Base-by-base conservation (phyloP, 2,113 vertebrate species). In the Cryptomyrus ogoouensis region DNA sequence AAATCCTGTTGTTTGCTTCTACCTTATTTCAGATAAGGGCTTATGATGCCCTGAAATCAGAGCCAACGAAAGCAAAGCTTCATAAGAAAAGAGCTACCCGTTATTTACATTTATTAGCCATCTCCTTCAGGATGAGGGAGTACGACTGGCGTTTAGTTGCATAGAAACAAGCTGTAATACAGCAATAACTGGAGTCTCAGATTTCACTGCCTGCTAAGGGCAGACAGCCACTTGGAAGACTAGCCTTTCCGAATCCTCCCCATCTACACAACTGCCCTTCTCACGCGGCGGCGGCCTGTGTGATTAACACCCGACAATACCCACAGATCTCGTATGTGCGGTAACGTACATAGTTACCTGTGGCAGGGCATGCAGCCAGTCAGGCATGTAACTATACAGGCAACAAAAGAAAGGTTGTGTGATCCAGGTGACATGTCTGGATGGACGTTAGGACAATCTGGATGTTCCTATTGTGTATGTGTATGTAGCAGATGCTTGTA, bases 121-220 rank as follows among this genome's bases (percentile, higher is more conserved):
- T 47, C 44, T 46, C 42, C 19, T 49, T 12, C 0, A 85, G 24
- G 19, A 50, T 5, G 44, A 47, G 24, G 46, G 21, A 49, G 21
- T n/a, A n/a, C 5, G 42, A 47, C 24, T 27, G 7, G 27, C 3
- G 3, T 66, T 74, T 15, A 94, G 93, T 94, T 94, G 94, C 94
- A 94, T 92, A 94, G 94, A 95, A 95, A 94, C 93, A 92, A 92
- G 93, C 89, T 90, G 92, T 95, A 95, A 95, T 95, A 95, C 93
- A 94, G 93, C 94, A 94, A 95, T 95, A 94, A 95, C 92, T 91
- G 88, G 53, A 90, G 91, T 91, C 90, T 91, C 93, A 93, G 94
- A 94, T 93, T 94, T 94, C 92, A 91, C 91, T 92, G 93, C 90
- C 91, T 91, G 91, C 90, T 92, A 91, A 92, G 93, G 93, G 83